phyloP scores from a whole-genome alignment of 2,888 invertebrate genomes.

The Dascillus cervinus region DNA sequence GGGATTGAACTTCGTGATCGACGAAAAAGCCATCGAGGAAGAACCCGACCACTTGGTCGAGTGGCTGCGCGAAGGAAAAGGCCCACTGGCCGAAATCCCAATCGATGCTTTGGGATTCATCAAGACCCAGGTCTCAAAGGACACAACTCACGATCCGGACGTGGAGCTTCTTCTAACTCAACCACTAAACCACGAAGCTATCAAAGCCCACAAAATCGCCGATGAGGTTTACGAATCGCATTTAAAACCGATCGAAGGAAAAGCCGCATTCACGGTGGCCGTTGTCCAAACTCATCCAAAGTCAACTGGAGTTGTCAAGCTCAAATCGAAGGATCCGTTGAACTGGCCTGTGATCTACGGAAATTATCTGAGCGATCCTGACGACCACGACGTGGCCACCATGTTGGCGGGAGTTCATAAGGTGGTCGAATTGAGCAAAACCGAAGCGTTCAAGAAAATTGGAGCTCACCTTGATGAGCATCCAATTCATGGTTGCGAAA shows the following conservation, averaged over 20 bases:
- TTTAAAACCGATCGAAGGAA: constrained; percentile 45
- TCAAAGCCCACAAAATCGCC: constrained; percentile 34
- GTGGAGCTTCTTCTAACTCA: constrained; percentile 28
- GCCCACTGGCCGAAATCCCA: constrained; percentile 28
- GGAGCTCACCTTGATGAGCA: constrained; percentile 51
- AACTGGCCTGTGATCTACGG: constrained; percentile 72
- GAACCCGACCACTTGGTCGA: constrained; percentile 35
- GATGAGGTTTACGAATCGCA: constrained; percentile 47
- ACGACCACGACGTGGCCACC: constrained; percentile 53
- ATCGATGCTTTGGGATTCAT: constrained; percentile 29
- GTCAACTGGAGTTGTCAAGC: constrained; percentile 60
- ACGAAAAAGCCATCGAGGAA: constrained; percentile 38
- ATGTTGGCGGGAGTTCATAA: constrained; percentile 54
- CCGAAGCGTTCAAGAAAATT: constrained; percentile 46
- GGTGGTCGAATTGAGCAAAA: constrained; percentile 28
- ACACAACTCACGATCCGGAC: constrained; percentile 30
- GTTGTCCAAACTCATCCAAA: constrained; percentile 66
- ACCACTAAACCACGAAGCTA: constrained; percentile 16
- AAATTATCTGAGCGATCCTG: constrained; percentile 65
- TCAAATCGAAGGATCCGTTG: constrained; percentile 65
- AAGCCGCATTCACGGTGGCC: constrained; percentile 50
- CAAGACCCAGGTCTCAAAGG: constrained; percentile 32
- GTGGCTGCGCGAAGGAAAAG: constrained; percentile 32
- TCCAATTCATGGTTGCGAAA: constrained; percentile 49
- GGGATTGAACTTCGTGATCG: constrained; percentile 48